Conservation (phyloP, 2,113 vertebrate species). For the Hiodon alosoides region DNA sequence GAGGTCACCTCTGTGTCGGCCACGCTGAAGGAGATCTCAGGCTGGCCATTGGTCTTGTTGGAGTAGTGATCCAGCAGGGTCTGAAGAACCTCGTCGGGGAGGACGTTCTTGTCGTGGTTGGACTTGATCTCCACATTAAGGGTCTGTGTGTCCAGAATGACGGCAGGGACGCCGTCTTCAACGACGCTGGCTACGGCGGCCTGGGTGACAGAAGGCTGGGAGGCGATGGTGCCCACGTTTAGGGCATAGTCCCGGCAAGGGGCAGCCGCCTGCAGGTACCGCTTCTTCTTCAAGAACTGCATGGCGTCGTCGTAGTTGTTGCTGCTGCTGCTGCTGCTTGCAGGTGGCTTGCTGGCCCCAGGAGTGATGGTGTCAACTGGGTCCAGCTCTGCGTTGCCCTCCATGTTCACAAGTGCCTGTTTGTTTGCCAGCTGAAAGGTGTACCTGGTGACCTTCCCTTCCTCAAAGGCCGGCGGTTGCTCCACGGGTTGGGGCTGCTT, state of each 20-base stretch:
- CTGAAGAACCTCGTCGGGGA: conserved; percentile 95
- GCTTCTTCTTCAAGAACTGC: conserved; percentile 98
- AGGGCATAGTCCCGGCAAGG: conserved; percentile 79
- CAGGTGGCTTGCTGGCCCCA: conserved; percentile 79
- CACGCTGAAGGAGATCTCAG: conserved; percentile 90
- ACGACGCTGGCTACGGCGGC: conserved; percentile 84
- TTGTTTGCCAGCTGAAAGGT: conserved; percentile 94
- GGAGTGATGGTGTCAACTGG: conserved; percentile 82
- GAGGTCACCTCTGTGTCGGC: conserved; percentile 94
- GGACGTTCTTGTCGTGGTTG: conserved; percentile 85
- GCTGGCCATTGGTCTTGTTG: conserved; percentile 91
- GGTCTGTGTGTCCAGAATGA: conserved; percentile 83
- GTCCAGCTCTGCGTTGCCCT: conserved; percentile 76
- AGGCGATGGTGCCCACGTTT: conserved; percentile 82
- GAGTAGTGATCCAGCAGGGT: conserved; percentile 95
- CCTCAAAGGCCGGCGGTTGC: conserved; percentile 79
- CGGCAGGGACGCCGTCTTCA: conserved; percentile 80
- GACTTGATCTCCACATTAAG: conserved; percentile 84
- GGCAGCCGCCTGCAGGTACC: conserved; percentile 84
- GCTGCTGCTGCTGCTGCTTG: conserved; percentile 67
- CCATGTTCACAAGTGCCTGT: conserved; percentile 72
- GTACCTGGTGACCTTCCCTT: conserved; percentile 86
- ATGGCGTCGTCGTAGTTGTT: conserved; percentile 98
- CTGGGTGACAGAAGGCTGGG: conserved; percentile 83
- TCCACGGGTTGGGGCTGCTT: conserved; percentile 63